These are phyloP conservation scores for Ditylenchus dipsaci DNA, from an alignment of 1,140 invertebrate genomes.

Conservation along the genomic window DNA sequence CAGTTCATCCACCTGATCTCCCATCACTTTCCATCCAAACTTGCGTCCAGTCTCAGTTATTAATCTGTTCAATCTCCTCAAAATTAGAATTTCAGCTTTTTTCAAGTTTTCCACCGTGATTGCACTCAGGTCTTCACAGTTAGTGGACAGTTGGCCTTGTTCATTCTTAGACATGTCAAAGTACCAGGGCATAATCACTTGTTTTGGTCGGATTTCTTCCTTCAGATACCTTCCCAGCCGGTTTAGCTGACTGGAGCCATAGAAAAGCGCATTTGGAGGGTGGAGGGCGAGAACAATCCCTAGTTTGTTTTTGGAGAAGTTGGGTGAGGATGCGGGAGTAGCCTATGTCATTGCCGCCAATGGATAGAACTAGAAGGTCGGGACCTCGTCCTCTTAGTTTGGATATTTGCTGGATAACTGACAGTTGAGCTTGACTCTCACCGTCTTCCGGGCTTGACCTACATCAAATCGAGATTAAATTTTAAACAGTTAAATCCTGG, in stretches of 20 bases:
- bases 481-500: too few relatives aligned
- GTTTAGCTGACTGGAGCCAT: conserved; percentile 16
- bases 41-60: conserved; percentile 10
- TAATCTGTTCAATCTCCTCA: conserved; percentile 14
- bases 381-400: conserved; percentile 13
- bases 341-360: conserved; percentile 28
- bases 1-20: neutral
- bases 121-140: conserved; percentile 13
- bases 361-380: conserved; percentile 18
- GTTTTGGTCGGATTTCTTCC: conserved; percentile 3
- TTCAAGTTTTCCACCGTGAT: neutral
- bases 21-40: conserved; percentile 20
- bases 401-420: neutral
- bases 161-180: conserved; percentile 27
- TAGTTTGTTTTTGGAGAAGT: conserved; percentile 8
- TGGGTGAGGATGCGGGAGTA: conserved; percentile 11
- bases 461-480: too few relatives aligned
- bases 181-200: conserved; percentile 23
- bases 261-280: conserved; percentile 13
- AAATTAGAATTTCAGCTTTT: conserved; percentile 12
- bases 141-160: conserved; percentile 7
- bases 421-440: neutral
- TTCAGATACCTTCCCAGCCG: neutral
- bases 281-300: neutral
- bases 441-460: neutral